A percentile compares a stretch with the other conserved stretches of the same genome.
phyloP scores from a whole-genome alignment of 2,797 vertebrate genomes.

The Characodon lateralis region DNA sequence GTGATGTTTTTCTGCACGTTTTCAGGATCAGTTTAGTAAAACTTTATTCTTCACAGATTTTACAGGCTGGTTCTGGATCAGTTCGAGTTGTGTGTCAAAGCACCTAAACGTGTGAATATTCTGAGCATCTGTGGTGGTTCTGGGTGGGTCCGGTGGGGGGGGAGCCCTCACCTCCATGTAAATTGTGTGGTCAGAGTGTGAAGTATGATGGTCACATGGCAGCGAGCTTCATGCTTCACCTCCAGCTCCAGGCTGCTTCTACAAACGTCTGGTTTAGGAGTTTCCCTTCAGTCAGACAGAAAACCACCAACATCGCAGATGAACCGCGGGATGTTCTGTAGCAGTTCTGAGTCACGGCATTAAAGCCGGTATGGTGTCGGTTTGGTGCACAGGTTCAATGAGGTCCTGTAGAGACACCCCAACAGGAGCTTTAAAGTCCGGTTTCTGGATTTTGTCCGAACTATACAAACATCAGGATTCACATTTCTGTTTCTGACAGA shows the following conservation, averaged over 20 bases:
- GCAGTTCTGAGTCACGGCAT: too few relatives aligned
- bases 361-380: too few relatives aligned
- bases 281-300: background rate
- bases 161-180: constrained; percentile 27
- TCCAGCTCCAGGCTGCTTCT: background rate
- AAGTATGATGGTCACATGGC: constrained; percentile 47
- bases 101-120: background rate
- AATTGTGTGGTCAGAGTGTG: constrained; percentile 49
- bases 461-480: too few relatives aligned
- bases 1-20: background rate
- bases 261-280: background rate
- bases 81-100: background rate
- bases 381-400: too few relatives aligned
- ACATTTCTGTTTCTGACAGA: too few relatives aligned
- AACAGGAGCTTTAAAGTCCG: background rate
- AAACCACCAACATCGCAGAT: background rate
- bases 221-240: background rate
- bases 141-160: too few relatives aligned
- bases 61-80: background rate
- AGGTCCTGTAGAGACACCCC: too few relatives aligned
- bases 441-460: background rate
- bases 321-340: background rate
- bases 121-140: background rate
- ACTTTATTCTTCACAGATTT: background rate
- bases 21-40: background rate